Base-by-base conservation (phyloP, 2,113 vertebrate genomes). In the Ceyx melanurus region DNA sequence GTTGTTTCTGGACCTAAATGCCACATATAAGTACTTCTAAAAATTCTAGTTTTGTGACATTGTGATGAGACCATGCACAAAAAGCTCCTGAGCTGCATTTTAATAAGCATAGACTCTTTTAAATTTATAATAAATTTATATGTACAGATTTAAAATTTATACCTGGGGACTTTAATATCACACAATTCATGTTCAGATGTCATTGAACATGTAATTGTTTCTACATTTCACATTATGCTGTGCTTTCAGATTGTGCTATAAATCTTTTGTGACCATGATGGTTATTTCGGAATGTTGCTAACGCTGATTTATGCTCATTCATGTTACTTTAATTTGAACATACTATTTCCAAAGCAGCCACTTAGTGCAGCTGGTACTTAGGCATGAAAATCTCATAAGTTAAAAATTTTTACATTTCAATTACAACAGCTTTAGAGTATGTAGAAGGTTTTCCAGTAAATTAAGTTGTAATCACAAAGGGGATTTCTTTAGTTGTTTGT, bases 71-170 rank as follows among this genome's bases (percentile, higher is more conserved):
- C 94, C 40, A 61, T 96, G 90, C 83, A 95, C 90, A 92, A 91
- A 97, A 97, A 95, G 89, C 82, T 92, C 68, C 82, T 93, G 73
- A 96, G 82, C 90, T 96, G 87, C 90, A 96, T 98, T 97, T 97
- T 97, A 98, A 97, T 97, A 95, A 94, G 76, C 83, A 73, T 89
- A 77, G 89, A 96, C 92, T 96, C 88, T 96, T 97, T 97, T 95
- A 97, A 96, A 97, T 97, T 97, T 97, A 97, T 97, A 89, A 97
- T 96, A 97, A 97, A 97, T 97, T 97, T 97, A 87, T 97, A 97
- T 97, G 93, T 97, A 82, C 82, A 96, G 94, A 95, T 97, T 96
- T 97, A 97, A 97, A 98, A 97, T 97, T 98, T 98, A 97, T 97
- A 97, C 80, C 91, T 94, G 75, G 94, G 89, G 94, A 97, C 94